Conservation (phyloP, 2,113 vertebrate species). For the Atlantisia rogersi region DNA sequence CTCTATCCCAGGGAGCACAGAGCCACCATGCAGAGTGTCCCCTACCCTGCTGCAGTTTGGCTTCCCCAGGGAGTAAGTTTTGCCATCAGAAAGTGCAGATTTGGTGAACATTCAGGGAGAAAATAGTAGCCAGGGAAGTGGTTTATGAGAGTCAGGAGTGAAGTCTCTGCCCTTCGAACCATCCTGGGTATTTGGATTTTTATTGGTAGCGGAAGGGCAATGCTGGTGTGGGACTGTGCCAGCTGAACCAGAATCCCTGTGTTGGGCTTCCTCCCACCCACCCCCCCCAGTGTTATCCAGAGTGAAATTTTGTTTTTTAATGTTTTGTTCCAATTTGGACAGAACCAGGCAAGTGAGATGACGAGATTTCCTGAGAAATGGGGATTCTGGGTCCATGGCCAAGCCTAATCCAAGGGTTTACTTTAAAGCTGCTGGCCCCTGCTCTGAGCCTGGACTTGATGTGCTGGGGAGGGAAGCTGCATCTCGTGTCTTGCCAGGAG, state of each 20-base stretch:
- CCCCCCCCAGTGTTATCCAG: not conserved
- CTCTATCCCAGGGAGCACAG: not conserved
- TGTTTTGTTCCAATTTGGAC: not conserved
- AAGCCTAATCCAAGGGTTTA: not conserved
- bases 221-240: not conserved
- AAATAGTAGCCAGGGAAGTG: not conserved
- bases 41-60: not conserved
- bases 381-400: not conserved
- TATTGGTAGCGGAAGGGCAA: not conserved
- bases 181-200: not conserved
- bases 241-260: too few relatives aligned
- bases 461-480: not conserved
- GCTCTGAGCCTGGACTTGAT: not conserved
- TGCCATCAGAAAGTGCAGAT: not conserved
- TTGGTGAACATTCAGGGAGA: not conserved
- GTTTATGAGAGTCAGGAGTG: not conserved
- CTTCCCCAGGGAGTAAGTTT: not conserved
- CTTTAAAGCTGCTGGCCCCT: not conserved
- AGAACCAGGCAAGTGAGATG: not conserved
- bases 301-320: not conserved
- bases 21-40: rapidly evolving
- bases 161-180: not conserved
- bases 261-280: too few relatives aligned
- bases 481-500: rapidly evolving
- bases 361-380: not conserved